Evolutionary conservation across 2,888 invertebrate species (phyloP).

Genomic region (Tupiocoris notatus): DNA sequence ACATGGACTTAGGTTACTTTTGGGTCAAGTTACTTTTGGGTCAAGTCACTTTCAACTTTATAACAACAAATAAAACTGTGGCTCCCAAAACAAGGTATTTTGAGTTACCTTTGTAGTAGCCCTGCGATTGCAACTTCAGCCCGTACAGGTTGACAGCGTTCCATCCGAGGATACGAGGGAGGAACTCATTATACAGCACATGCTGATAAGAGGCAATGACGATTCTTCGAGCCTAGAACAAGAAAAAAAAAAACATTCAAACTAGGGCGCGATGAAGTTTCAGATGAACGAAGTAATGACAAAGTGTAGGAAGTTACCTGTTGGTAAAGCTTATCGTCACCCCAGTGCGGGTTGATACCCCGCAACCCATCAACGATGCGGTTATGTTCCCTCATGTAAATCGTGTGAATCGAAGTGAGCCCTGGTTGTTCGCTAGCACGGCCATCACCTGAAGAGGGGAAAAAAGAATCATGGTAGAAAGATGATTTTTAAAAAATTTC

Average conservation of each 20-base stretch:
- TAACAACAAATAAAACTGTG: too few relatives aligned
- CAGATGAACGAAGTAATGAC: background rate
- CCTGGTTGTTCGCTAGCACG: conserved; percentile 91
- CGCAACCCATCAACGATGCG: conserved; percentile 74
- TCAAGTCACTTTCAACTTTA: too few relatives aligned
- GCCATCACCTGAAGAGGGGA: conserved; percentile 65
- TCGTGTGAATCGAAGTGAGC: conserved; percentile 82
- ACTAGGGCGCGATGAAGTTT: background rate
- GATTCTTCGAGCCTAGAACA: conserved; percentile 63
- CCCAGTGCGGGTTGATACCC: conserved; percentile 85
- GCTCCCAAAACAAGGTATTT: too few relatives aligned
- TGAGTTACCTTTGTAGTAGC: conserved; percentile 70
- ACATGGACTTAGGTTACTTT: too few relatives aligned
- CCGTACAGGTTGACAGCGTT: conserved; percentile 85
- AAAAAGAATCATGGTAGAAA: too few relatives aligned
- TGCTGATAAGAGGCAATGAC: conserved; percentile 77
- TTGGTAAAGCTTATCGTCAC: conserved; percentile 79
- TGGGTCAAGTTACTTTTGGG: too few relatives aligned
- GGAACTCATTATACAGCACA: conserved; percentile 81
- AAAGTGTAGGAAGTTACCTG: background rate
- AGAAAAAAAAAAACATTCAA: conserved; percentile 54
- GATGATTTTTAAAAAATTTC: too few relatives aligned
- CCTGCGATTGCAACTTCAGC: conserved; percentile 74
- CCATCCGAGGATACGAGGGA: conserved; percentile 88
- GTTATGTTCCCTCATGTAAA: conserved; percentile 88